Evolutionary conservation across 2,113 vertebrate genomes (phyloP).

Genomic region (Thomomys bottae): DNA sequence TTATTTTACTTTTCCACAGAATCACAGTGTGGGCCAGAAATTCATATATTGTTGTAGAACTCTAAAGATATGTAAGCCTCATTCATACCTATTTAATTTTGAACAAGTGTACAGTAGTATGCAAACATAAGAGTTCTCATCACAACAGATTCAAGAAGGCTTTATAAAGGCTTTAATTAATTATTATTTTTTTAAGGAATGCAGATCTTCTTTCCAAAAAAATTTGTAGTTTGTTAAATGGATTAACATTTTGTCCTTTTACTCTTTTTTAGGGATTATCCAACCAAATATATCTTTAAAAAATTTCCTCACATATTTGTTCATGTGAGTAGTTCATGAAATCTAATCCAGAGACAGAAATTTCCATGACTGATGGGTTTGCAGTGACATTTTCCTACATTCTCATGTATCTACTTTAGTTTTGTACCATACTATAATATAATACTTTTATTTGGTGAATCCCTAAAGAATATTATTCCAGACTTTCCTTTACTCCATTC

Average conservation of each 20-base stretch:
- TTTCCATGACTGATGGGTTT: not conserved
- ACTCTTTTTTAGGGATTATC: not conserved
- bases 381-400: too few species aligned
- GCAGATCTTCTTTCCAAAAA: not conserved
- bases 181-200: not conserved
- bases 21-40: not conserved
- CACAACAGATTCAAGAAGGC: not conserved
- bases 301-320: not conserved
- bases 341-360: too few species aligned
- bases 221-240: not conserved
- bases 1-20: not conserved
- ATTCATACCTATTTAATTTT: not conserved
- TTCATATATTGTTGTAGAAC: not conserved
- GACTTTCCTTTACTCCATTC: not conserved
- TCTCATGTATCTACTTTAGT: not conserved
- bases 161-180: too few species aligned
- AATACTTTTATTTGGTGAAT: not conserved
- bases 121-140: not conserved
- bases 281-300: not conserved
- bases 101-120: not conserved
- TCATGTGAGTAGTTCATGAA: not conserved
- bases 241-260: not conserved
- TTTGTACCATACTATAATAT: not conserved
- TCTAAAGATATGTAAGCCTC: not conserved
- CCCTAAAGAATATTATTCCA: fast-evolving